Evolutionary conservation across 2,797 vertebrate genomes (phyloP), one percentile per base, ranked within the genome.

Genomic region (Cossypha polioptera): DNA sequence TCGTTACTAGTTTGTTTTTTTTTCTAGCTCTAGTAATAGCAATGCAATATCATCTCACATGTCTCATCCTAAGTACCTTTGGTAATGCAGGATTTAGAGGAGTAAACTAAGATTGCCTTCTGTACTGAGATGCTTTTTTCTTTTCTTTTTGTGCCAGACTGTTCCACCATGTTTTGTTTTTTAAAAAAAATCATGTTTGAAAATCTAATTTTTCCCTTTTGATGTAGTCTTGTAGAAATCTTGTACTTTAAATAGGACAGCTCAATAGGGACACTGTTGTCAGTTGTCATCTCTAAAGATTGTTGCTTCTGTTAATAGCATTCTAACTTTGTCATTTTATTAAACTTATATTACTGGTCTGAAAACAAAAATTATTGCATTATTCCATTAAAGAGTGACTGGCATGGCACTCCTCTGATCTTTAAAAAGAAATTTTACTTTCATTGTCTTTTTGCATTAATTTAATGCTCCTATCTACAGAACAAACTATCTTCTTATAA

Each of bases 401-500:
- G 91, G 57, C 77, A 93, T 93, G 72, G 53, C 61, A 59, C 18
- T 93, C 25, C 45, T 74, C 74, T 95, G 63, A 82, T 95, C 88
- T 91, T 95, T 72, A 85, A 96, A 96, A 96, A 88, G 75, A 90
- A 95, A 93, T 92, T 92, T 88, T 79, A 59, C 86, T 97, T 97
- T 95, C 62, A 76, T 97, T 96, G 84, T 69, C 76, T 96, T 97
- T 97, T 76, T 95, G 84, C 82, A 72, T 95, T 95, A 96, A 96
- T 97, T 96, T 90, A 96, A 74, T 95, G 28, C 78, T 96, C 86
- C 51, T 51, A 96, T 95, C 95, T 97, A 53, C 69, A 92, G 77
- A 96, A 92, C 95, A 96, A 96, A 89, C 97, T 89, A 95, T 88
- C 78, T 85, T 90, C 96, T 96, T 95, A 71, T 93, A 95, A 95